These are phyloP conservation scores for Drosophila mulleri DNA, from an alignment of 2,888 invertebrate species.

Conservation along the genomic window DNA sequence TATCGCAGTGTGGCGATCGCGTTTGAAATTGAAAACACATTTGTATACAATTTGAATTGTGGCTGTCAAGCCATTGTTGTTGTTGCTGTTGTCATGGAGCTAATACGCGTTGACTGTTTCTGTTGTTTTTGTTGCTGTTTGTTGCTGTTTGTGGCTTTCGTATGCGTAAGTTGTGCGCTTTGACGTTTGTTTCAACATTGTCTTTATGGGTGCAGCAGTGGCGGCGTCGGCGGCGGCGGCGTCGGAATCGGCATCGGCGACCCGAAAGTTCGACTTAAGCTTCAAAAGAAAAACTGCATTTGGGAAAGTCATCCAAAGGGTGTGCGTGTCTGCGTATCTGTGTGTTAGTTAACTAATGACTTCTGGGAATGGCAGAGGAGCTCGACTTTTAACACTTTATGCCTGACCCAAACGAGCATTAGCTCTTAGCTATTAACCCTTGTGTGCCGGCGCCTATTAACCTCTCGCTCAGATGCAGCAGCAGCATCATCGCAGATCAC, in stretches of 20 bases:
- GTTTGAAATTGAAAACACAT: slow-evolving; percentile 70
- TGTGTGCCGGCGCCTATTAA: slow-evolving; percentile 60
- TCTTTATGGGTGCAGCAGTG: slow-evolving; percentile 64
- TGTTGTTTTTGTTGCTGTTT: slow-evolving; percentile 37
- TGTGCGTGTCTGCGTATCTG: slow-evolving; percentile 5
- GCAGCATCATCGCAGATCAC: slow-evolving; percentile 35
- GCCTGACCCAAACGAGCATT: slow-evolving; percentile 40
- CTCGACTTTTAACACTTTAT: slow-evolving; percentile 64
- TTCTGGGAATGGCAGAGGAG: slow-evolving; percentile 48
- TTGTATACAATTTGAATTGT: slow-evolving; percentile 69
- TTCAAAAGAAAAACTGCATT: slow-evolving; percentile 39
- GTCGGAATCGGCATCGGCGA: slow-evolving; percentile 1
- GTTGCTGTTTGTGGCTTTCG: slow-evolving; percentile 41
- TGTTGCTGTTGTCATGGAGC: slow-evolving; percentile 18
- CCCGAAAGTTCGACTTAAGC: slow-evolving; percentile 38
- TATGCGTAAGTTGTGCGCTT: slow-evolving; percentile 55
- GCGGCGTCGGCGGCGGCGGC: too few species aligned
- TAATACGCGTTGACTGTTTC: too few species aligned
- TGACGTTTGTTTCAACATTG: slow-evolving; percentile 60
- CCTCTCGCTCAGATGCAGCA: slow-evolving; percentile 35
- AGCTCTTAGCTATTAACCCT: slow-evolving; percentile 69
- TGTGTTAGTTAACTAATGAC: slow-evolving; percentile 52
- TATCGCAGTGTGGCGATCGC: slow-evolving; percentile 63
- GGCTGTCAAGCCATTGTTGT: slow-evolving; percentile 42
- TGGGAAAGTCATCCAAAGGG: slow-evolving; percentile 35